Percentiles rank a stretch among this genome's conserved stretches.
These are phyloP conservation scores for Meiosimyza platycephala DNA, from an alignment of 2,888 invertebrate genomes.

Conservation along the genomic window DNA sequence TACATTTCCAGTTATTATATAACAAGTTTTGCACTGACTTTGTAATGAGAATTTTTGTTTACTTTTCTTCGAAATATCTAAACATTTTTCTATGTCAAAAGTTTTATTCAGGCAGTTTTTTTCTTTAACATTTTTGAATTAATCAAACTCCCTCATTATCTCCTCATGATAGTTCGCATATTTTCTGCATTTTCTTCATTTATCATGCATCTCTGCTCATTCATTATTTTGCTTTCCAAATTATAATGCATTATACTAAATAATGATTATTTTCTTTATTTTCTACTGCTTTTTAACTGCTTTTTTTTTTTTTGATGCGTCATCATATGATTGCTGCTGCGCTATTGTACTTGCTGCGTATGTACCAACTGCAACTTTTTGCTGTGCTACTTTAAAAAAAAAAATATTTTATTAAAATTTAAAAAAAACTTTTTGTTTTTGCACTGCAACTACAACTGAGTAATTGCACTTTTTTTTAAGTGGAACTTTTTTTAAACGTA, in stretches of 20 bases:
- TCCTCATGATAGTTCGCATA: no score
- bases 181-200: no score
- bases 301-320: conserved; percentile 3
- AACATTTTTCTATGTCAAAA: no score
- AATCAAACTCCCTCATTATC: no score
- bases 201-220: no score
- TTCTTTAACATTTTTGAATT: no score
- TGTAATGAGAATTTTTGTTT: no score
- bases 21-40: no score
- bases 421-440: not conserved
- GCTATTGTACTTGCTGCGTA: not conserved
- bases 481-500: not conserved
- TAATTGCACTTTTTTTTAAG: not conserved
- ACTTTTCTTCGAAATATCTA: no score
- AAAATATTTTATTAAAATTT: not conserved
- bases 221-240: no score
- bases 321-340: not conserved
- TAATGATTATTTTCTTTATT: not conserved
- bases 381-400: not conserved
- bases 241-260: conserved; percentile 5
- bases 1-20: no score
- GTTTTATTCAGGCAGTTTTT: no score
- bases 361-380: conserved; percentile 1
- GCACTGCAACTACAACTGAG: not conserved
- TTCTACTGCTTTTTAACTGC: conserved; percentile 3